Percentiles rank a stretch among this genome's conserved stretches.
phyloP scores from a whole-genome alignment of 2,797 vertebrate species.

The Rhinichthys osculus region DNA sequence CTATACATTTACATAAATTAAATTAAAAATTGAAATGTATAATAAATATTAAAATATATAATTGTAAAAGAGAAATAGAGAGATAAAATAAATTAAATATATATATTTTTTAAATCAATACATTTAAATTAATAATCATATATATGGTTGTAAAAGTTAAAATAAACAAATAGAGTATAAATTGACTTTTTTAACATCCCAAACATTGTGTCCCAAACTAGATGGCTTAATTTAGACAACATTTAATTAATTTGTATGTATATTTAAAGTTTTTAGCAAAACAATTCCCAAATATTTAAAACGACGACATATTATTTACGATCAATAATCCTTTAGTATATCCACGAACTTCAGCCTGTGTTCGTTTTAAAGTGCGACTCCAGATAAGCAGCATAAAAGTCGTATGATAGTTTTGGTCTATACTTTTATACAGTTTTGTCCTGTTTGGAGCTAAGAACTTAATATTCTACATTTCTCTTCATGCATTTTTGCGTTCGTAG shows the following conservation, averaged over 20 bases:
- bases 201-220: not conserved
- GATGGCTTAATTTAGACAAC: not conserved
- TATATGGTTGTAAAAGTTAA: not conserved
- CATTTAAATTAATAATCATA: too few species aligned
- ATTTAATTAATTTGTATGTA: not conserved
- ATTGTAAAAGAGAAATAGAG: not conserved
- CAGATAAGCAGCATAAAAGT: not conserved
- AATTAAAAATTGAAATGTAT: not conserved
- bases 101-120: too few species aligned
- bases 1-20: not conserved
- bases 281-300: not conserved
- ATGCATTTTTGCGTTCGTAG: not conserved
- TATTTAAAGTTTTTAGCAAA: not conserved
- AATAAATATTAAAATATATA: not conserved
- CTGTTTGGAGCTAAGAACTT: conserved; percentile 10
- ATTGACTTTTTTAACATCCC: not conserved
- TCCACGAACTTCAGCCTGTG: not conserved
- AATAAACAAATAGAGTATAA: not conserved
- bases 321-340: not conserved
- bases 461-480: not conserved
- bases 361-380: not conserved
- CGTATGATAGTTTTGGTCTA: not conserved
- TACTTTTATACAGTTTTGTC: not conserved
- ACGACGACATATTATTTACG: too few species aligned
- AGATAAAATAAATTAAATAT: too few species aligned